Evolutionary conservation across 2,888 invertebrate species (phyloP).

Genomic region (Diadegma fenestrale): DNA sequence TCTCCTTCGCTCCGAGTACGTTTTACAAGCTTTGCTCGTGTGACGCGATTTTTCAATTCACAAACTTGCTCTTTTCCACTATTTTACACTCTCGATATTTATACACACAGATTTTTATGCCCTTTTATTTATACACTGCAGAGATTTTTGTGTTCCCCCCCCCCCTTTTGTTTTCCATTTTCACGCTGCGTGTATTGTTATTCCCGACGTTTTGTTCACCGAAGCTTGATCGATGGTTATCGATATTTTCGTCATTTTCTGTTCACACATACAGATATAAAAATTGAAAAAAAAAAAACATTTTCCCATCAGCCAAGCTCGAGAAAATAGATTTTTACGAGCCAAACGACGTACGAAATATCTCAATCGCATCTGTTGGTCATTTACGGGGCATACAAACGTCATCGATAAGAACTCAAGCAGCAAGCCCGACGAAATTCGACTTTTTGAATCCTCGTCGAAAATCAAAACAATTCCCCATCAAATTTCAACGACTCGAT

Average conservation of each 20-base stretch:
- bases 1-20: not conserved
- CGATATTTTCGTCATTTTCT: constrained; percentile 59
- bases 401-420: not conserved
- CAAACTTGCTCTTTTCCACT: constrained; percentile 39
- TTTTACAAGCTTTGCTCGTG: constrained; percentile 44
- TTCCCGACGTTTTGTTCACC: constrained; percentile 39
- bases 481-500: not conserved
- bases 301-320: not conserved
- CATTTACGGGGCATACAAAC: not conserved
- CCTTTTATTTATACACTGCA: constrained; percentile 13
- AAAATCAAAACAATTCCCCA: not conserved
- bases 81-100: constrained; percentile 41
- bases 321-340: constrained; percentile 24
- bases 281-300: too few species aligned
- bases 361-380: constrained; percentile 8
- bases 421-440: not conserved
- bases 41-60: constrained; percentile 68
- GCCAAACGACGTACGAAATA: constrained; percentile 17
- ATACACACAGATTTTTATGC: constrained; percentile 24
- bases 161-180: constrained; percentile 6
- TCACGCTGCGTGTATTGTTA: constrained; percentile 49
- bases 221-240: constrained; percentile 59
- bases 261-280: constrained; percentile 56
- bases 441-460: not conserved
- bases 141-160: constrained; percentile 10